phyloP scores from a whole-genome alignment of 92 coral and sea anemone genomes.

The Epizoanthus illoricatus region DNA sequence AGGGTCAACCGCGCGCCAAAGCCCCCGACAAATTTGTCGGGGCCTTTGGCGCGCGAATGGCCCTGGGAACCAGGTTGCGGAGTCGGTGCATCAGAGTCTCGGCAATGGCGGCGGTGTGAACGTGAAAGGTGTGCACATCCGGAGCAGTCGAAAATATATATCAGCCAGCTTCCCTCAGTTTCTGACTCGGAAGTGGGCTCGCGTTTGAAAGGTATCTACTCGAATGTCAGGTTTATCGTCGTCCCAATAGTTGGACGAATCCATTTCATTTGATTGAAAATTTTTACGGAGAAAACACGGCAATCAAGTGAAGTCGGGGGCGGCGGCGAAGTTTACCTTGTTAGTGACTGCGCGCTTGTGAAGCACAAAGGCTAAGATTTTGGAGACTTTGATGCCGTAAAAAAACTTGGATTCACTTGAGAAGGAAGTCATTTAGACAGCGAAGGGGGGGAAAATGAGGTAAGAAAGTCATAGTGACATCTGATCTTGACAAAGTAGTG shows the following conservation, averaged over 20 bases:
- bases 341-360: slow-evolving; percentile 7
- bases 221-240: slow-evolving; percentile 16
- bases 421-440: slow-evolving; percentile 15
- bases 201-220: not conserved
- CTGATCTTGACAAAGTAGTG: not conserved
- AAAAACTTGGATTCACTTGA: slow-evolving; percentile 30
- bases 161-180: slow-evolving; percentile 6
- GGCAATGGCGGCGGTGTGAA: slow-evolving; percentile 43
- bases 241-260: not conserved
- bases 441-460: slow-evolving; percentile 42
- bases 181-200: slow-evolving; percentile 31
- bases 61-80: too few species aligned
- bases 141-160: slow-evolving; percentile 33
- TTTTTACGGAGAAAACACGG: slow-evolving; percentile 1
- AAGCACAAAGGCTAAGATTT: not conserved
- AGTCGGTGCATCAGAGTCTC: too few species aligned
- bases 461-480: not conserved
- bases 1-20: too few species aligned
- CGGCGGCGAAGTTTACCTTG: slow-evolving; percentile 35
- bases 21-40: too few species aligned
- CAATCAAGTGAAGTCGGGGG: not conserved
- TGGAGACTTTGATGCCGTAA: slow-evolving; percentile 25
- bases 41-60: too few species aligned
- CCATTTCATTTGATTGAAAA: not conserved
- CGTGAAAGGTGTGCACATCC: slow-evolving; percentile 45